Conservation (phyloP, 1,140 invertebrate species). For the Stenopsyche tienmushanensis region DNA sequence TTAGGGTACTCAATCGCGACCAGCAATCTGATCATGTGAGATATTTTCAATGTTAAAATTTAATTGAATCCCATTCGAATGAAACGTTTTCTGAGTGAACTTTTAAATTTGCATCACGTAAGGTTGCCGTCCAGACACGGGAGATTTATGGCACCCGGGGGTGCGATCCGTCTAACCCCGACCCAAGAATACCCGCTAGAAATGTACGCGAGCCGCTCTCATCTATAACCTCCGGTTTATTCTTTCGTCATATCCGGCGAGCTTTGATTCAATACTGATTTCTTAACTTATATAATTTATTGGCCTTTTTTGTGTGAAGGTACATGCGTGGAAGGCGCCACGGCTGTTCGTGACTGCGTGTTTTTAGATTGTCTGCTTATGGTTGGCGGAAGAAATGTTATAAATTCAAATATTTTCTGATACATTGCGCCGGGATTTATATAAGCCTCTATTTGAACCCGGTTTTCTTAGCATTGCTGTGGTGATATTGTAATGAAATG, state of each 20-base stretch:
- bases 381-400: not conserved
- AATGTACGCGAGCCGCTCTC: not conserved
- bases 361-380: too few relatives aligned
- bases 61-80: slow-evolving; percentile 20
- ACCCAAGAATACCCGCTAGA: not conserved
- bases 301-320: too few relatives aligned
- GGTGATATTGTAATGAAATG: too few relatives aligned
- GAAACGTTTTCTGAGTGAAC: slow-evolving; percentile 30
- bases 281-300: too few relatives aligned
- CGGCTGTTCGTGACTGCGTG: too few relatives aligned
- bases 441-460: too few relatives aligned
- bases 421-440: too few relatives aligned
- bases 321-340: too few relatives aligned
- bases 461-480: too few relatives aligned
- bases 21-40: not conserved
- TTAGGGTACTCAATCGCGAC: not conserved
- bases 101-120: slow-evolving; percentile 39
- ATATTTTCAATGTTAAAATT: not conserved
- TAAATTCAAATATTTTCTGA: too few relatives aligned
- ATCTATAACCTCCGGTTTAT: slow-evolving; percentile 16
- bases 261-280: slow-evolving; percentile 20
- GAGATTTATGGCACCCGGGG: slow-evolving; percentile 37
- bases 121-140: slow-evolving; percentile 9
- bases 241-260: slow-evolving; percentile 23
- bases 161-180: slow-evolving; percentile 33